Percentiles rank a stretch among this genome's conserved stretches.
These are phyloP conservation scores for Gulo gulo DNA, from an alignment of 2,113 vertebrate species.

Conservation along the genomic window DNA sequence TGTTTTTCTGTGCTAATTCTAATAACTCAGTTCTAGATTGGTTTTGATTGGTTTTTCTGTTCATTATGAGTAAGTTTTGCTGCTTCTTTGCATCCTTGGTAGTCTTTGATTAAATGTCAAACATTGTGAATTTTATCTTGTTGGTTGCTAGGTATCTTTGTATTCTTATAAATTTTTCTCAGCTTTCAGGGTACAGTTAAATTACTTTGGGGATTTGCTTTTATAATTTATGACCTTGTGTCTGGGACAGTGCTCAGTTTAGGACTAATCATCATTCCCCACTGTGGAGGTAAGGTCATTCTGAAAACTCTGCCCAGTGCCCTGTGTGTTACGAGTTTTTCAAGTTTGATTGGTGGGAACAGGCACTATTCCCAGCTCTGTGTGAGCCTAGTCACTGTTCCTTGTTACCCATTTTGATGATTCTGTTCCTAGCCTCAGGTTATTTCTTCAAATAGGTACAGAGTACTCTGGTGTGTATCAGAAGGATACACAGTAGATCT, in stretches of 20 bases:
- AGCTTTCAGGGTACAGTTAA: background rate
- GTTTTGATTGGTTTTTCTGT: background rate
- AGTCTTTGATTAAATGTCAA: background rate
- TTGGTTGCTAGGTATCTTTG: slow-evolving; percentile 6
- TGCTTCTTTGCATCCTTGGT: background rate
- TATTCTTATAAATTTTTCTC: background rate
- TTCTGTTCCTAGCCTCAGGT: background rate
- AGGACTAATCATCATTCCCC: background rate
- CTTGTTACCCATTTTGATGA: background rate
- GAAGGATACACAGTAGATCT: background rate
- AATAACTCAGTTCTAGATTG: background rate
- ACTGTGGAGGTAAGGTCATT: background rate
- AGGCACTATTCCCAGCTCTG: background rate
- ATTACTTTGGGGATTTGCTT: background rate
- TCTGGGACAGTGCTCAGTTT: background rate
- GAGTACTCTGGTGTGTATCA: background rate
- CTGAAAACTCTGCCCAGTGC: background rate
- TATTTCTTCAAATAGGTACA: background rate
- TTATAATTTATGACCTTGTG: background rate
- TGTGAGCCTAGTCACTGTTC: background rate
- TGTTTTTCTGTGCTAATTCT: slow-evolving; percentile 14
- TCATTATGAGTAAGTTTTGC: background rate
- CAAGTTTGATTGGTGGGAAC: background rate
- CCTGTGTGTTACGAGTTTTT: background rate
- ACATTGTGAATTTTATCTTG: background rate